Base-by-base conservation (phyloP, 2,888 invertebrate genomes). In the Ochlodes sylvanus region DNA sequence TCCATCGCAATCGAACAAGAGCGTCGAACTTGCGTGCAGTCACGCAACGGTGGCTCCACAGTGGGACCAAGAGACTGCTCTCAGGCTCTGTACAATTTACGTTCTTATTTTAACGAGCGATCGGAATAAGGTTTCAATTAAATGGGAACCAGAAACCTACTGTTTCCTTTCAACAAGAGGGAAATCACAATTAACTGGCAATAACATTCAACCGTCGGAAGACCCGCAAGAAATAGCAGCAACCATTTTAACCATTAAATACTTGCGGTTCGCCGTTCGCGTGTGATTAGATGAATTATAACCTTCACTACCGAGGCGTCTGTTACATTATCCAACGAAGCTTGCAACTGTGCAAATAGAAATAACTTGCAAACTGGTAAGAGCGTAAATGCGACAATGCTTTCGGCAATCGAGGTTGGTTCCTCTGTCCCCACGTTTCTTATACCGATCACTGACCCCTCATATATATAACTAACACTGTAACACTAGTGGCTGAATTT, bases 321-420 rank as follows among this genome's bases (percentile, higher is more conserved):
- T 72, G 73, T 75, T 76, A 76, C 73, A 75, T 75, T 77, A 78
- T 79, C 78, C 82, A 83, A 79, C 83, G 72, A 71, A 70, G 72
- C 81, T 79, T 85, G 82, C 83, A 84, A 85, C 79, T 78, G 77
- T 83, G 82, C 81, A 83, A 85, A 87, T 81, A 77, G 79, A 77
- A 81, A 80, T 77, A 78, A 76, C 75, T 76, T 76, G 77, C 77
- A 75, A 77, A 77, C 74, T 75, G 76, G 77, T 77, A 75, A 78
- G 77, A 76, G 76, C 76, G 74, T 78, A 76, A 73, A 76, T 79
- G 77, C 75, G 77, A 83, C 82, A 86, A 82, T 78, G 80, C 78
- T 78, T 83, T 71, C 70, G 70, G 55, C 68, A 63, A 54, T 21
- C 38, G 55, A 55, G 56, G 17, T 55, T 42, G 52, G 44, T 32